A percentile compares a stretch with the other conserved stretches of the same genome.
Evolutionary conservation across 2,797 vertebrate genomes (phyloP).

Genomic region (Trematomus bernacchii): DNA sequence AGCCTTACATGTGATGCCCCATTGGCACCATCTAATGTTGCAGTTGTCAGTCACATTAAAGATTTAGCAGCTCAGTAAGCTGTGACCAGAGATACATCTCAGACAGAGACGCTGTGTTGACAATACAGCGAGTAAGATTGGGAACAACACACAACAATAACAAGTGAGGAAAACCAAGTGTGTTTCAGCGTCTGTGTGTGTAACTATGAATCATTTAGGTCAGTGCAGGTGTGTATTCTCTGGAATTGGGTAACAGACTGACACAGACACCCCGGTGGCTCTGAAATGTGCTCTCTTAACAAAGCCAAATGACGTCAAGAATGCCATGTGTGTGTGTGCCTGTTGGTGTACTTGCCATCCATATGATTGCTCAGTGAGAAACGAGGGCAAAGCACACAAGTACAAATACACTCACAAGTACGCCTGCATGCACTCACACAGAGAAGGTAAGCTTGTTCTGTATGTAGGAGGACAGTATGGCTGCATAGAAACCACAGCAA

Average conservation of each 20-base stretch:
- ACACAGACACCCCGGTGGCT: conserved; percentile 72
- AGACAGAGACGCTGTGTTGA: conserved; percentile 28
- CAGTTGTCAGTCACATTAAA: conserved; percentile 70
- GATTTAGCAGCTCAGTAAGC: conserved; percentile 65
- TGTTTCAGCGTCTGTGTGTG: conserved; percentile 8
- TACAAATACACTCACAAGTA: conserved; percentile 46
- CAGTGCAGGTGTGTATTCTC: conserved; percentile 67
- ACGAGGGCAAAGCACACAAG: conserved; percentile 35
- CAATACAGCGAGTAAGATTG: conserved; percentile 19
- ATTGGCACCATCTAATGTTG: conserved; percentile 53
- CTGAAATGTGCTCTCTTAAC: conserved; percentile 75
- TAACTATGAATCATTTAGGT: conserved; percentile 71
- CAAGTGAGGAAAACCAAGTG: conserved; percentile 25
- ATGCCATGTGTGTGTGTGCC: neutral
- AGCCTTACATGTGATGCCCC: conserved; percentile 46
- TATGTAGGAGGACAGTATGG: conserved; percentile 26
- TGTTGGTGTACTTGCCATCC: conserved; percentile 10
- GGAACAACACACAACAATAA: conserved; percentile 36
- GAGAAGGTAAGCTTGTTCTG: conserved; percentile 29
- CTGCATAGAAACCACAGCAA: conserved; percentile 29
- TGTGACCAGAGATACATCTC: conserved; percentile 53
- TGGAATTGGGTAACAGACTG: conserved; percentile 75
- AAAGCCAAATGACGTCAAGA: conserved; percentile 80
- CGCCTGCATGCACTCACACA: conserved; percentile 35
- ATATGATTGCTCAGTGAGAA: conserved; percentile 50